phyloP scores from a whole-genome alignment of 35 echinoderm and acorn worm genomes.

The Stichopus chloronotus region DNA sequence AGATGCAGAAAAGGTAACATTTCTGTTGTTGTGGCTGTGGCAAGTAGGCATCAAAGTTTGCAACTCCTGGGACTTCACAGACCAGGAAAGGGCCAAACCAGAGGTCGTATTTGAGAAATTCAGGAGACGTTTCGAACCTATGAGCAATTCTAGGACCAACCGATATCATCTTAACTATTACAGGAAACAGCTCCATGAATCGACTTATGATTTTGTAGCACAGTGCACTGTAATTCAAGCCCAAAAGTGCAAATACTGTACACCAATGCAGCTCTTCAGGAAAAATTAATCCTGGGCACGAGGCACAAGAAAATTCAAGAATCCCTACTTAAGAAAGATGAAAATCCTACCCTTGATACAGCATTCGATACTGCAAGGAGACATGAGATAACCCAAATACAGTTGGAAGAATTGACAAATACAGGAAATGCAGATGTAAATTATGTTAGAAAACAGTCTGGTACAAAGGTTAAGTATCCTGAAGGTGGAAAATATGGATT shows the following conservation, averaged over 20 bases:
- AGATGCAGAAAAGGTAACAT: conserved; percentile 12
- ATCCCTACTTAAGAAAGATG: conserved; percentile 43
- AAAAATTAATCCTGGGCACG: conserved; percentile 48
- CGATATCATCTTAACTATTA: neutral
- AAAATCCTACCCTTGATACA: conserved; percentile 40
- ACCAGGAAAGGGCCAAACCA: neutral
- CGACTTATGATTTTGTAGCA: neutral
- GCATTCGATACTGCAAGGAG: conserved; percentile 57
- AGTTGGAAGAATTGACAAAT: conserved; percentile 47
- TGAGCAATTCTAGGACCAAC: neutral
- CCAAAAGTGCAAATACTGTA: conserved; percentile 7
- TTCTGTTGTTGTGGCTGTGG: neutral
- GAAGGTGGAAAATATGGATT: conserved; percentile 43
- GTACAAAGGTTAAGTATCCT: neutral
- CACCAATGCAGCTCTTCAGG: conserved; percentile 19
- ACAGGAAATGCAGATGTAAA: neutral
- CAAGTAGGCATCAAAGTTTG: neutral
- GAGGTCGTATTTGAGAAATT: conserved; percentile 17
- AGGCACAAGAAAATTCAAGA: conserved; percentile 55
- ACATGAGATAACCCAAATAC: conserved; percentile 34
- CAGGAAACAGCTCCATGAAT: neutral
- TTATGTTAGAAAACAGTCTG: neutral
- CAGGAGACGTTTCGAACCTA: conserved; percentile 11
- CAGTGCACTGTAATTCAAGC: neutral
- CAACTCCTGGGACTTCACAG: neutral